Percentiles rank a stretch among this genome's conserved stretches.
Conservation (phyloP, 2,113 vertebrate species). For the Thryonomys swinderianus region DNA sequence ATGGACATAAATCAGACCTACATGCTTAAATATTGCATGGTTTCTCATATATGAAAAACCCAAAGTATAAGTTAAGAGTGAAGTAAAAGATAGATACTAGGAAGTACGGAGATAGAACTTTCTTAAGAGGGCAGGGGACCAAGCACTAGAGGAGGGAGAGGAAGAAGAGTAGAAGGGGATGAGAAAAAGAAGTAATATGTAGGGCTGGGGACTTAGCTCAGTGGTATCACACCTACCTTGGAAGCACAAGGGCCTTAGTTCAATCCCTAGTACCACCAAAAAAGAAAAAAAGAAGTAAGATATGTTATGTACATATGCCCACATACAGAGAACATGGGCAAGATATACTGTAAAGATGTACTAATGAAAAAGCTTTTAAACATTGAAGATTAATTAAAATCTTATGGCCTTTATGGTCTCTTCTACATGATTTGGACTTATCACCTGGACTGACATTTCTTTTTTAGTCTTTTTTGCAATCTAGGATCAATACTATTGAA, state of each 20-base stretch:
- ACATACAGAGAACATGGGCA: not conserved
- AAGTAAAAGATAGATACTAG: not conserved
- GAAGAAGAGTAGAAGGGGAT: not conserved
- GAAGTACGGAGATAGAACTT: not conserved
- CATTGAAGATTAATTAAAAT: not conserved
- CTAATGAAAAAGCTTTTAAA: not conserved
- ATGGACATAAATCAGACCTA: not conserved
- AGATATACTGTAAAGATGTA: not conserved
- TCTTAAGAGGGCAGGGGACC: not conserved
- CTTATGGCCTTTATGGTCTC: not conserved
- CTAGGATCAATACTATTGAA: not conserved
- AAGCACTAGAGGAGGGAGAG: not conserved
- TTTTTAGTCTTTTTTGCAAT: not conserved
- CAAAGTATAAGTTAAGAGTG: not conserved
- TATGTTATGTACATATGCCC: not conserved
- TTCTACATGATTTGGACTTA: not conserved
- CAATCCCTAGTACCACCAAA: too few relatives aligned
- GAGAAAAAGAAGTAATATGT: not conserved
- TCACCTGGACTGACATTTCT: not conserved
- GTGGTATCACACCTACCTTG: too few relatives aligned
- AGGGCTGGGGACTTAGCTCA: too few relatives aligned
- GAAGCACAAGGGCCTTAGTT: too few relatives aligned
- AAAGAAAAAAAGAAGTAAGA: not conserved
- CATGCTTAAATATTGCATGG: not conserved
- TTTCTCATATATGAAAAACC: not conserved